These are phyloP conservation scores for Pterocles gutturalis DNA, from an alignment of 2,113 vertebrate species.

Conservation along the genomic window DNA sequence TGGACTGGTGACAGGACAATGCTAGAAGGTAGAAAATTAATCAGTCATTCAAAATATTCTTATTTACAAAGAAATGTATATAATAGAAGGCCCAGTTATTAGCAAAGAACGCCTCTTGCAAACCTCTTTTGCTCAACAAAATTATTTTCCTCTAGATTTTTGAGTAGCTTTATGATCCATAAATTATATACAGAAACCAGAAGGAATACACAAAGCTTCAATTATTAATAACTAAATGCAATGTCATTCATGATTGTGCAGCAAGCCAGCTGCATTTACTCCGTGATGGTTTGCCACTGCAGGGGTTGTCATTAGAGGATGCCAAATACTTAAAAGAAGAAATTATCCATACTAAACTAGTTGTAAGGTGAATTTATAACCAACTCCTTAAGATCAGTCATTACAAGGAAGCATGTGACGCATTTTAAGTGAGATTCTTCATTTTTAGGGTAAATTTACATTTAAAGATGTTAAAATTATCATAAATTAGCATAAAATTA, in stretches of 20 bases:
- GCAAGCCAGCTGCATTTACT: conserved; percentile 52
- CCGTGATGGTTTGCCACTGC: conserved; percentile 43
- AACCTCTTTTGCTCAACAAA: conserved; percentile 22
- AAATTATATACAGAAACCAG: conserved; percentile 73
- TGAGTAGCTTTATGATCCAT: conserved; percentile 67
- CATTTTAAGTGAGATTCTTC: conserved; percentile 48
- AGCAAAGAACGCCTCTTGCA: background rate
- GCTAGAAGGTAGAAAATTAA: background rate
- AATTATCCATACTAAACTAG: conserved; percentile 59
- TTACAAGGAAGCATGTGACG: conserved; percentile 29
- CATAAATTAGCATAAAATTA: conserved; percentile 64
- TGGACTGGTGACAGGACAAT: background rate
- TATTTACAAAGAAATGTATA: background rate
- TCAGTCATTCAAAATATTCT: background rate
- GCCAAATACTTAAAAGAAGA: conserved; percentile 62
- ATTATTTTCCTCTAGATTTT: conserved; percentile 31
- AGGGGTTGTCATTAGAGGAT: conserved; percentile 61
- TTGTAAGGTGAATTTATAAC: conserved; percentile 70
- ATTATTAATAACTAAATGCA: conserved; percentile 77
- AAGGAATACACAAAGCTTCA: conserved; percentile 73
- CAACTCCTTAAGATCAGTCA: conserved; percentile 54
- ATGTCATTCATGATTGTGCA: conserved; percentile 58
- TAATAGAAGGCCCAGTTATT: background rate
- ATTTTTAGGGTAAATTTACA: conserved; percentile 49
- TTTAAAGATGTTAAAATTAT: conserved; percentile 11